Evolutionary conservation across 2,888 invertebrate genomes (phyloP), one percentile per base, ranked within the genome.

Genomic region (Nomada hirtipes): DNA sequence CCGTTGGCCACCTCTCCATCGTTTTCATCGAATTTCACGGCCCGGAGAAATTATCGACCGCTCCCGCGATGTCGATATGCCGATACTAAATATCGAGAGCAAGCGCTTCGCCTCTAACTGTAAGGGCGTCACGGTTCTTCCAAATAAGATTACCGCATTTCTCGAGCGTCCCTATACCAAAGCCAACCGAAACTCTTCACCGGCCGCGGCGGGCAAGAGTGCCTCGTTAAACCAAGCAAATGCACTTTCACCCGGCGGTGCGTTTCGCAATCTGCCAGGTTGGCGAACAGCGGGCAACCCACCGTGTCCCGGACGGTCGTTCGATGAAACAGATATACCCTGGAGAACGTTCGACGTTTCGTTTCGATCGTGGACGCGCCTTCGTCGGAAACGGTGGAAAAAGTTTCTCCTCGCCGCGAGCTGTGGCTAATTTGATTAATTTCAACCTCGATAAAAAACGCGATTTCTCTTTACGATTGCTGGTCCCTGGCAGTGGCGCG

Each of bases 181-280:
- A 36, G 36, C 36, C 36, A 73, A 75, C 86, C 87, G 86, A 88
- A 59, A 86, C 87, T 83, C 87, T 68, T 86, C 76, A 52, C 55
- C 76, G 77, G 55, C 83, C 36, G 36, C 36, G 4, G 7, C 36
- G 55, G 72, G 75, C 70, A 71, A 76, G 86, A 74, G 84, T 84
- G 78, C 87, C 88, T 90, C 90, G 89, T 90, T 90, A 91, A 91
- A 90, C 89, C 90, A 90, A 90, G 90, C 89, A 74, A 91, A 89
- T 91, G 91, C 90, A 91, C 91, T 91, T 91, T 91, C 91, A 91
- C 91, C 91, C 82, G 84, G 75, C 72, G 52, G 72, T 76, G 83
- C 76, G 88, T 91, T 89, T 90, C 89, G 87, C 90, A 89, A 91
- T 55, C 79, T 61, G 55, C 76, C 78, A 69, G 79, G 60, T 57